Conservation (phyloP, 1,140 invertebrate species). For the Amphibalanus amphitrite region DNA sequence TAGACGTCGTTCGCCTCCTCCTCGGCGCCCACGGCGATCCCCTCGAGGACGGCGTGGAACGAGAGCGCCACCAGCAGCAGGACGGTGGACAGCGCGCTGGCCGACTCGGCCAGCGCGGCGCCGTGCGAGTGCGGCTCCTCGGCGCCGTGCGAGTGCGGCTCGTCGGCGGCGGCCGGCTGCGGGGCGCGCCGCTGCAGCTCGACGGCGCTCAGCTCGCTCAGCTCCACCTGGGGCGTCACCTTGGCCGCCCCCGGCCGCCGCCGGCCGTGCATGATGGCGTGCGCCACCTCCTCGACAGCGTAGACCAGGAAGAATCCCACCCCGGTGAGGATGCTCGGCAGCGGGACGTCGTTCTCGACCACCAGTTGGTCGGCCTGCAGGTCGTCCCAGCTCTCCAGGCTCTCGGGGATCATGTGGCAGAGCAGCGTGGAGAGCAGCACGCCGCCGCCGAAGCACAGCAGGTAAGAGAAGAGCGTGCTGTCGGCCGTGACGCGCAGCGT, state of each 20-base stretch:
- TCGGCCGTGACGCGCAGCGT: conserved; percentile 6
- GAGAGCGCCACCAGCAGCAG: conserved; percentile 33
- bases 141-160: too few species aligned
- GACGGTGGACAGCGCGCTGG: conserved; percentile 17
- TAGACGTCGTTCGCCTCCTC: conserved; percentile 20
- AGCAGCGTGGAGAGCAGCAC: conserved; percentile 64
- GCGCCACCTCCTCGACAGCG: conserved; percentile 26
- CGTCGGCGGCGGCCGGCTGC: too few species aligned
- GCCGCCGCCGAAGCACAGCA: conserved; percentile 60
- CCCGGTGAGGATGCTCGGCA: conserved; percentile 26
- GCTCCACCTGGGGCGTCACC: too few species aligned
- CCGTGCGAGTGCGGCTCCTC: too few species aligned
- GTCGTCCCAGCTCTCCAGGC: conserved; percentile 23
- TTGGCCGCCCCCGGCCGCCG: too few species aligned
- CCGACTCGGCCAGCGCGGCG: too few species aligned
- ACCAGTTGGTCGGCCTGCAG: too few species aligned
- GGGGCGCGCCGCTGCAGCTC: too few species aligned
- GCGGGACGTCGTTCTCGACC: conserved; percentile 20
- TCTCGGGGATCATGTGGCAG: conserved; percentile 64
- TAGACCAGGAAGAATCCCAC: conserved; percentile 29
- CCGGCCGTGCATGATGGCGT: conserved; percentile 9
- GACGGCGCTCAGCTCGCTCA: too few species aligned
- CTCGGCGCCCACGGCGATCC: conserved; percentile 22
- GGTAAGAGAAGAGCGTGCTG: background rate
- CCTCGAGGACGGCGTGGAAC: conserved; percentile 37